Base-by-base conservation (phyloP, 2,888 invertebrate species). In the Ametastegia equiseti region DNA sequence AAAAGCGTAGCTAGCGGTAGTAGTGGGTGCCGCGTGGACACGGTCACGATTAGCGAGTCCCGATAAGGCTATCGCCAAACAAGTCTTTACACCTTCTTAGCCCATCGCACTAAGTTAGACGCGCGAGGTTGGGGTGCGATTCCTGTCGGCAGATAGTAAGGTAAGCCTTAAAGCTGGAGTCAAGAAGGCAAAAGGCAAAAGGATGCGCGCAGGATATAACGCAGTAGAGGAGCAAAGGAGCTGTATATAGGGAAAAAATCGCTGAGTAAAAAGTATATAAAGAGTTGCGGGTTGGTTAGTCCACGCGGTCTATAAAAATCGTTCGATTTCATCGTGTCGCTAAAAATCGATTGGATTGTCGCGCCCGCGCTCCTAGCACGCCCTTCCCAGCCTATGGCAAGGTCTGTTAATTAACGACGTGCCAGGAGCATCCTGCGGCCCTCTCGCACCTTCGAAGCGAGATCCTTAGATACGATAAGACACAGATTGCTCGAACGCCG, bases 401-500 rank as follows among this genome's bases (percentile, higher is more conserved):
- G n/a, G 9, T 88, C 86, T 86, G 87, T 90, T 90, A 90, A 90
- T 90, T 90, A 90, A 90, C 88, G 87, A 85, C 83, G 83, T 78
- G 82, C 83, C 81, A 77, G 84, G 87, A 84, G 86, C 86, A 87
- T 86, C 85, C 86, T n/a, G 63, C 81, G 85, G 86, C 88, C 85
- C 88, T 86, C 86, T 83, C 82, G 81, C 82, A 82, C 85, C 86
- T 81, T 82, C 83, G 82, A 75, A 50, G 80, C 82, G 75, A 86
- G 90, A 90, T 90, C 88, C 86, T 86, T 86, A 89, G 86, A 88
- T 86, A 54, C 84, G 90, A 90, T 90, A 90, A 84, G 36, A 60
- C 86, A 80, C 60, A 82, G 84, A 84, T 83, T 82, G 84, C 83
- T 78, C 77, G 77, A 36, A 30, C 77, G 77, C 77, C 77, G 42